These are phyloP conservation scores for Iselma pallidipennis DNA, from an alignment of 2,888 invertebrate genomes.

Conservation along the genomic window DNA sequence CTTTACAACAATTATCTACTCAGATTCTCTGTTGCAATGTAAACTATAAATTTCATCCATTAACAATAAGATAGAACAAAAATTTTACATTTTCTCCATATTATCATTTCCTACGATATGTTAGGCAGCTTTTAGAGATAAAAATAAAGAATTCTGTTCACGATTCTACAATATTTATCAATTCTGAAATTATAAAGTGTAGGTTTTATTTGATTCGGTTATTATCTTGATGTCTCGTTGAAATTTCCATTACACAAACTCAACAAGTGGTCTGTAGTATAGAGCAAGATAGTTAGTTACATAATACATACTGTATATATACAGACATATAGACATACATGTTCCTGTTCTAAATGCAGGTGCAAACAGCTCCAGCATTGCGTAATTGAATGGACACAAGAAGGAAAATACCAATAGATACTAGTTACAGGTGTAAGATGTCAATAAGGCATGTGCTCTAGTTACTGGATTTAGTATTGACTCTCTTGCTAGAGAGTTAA, in stretches of 20 bases:
- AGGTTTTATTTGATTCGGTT: neutral
- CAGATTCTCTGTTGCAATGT: neutral
- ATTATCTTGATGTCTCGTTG: constrained; percentile 1
- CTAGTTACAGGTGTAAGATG: constrained; percentile 32
- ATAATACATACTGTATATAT: neutral
- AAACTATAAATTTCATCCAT: neutral
- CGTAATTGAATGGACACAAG: constrained; percentile 20
- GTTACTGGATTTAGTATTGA: constrained; percentile 28
- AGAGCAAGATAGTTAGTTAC: constrained; percentile 19
- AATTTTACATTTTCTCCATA: too few relatives aligned
- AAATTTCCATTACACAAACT: neutral
- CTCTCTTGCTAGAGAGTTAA: constrained; percentile 1
- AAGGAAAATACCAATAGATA: constrained; percentile 16
- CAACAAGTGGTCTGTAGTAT: neutral
- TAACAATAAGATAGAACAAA: too few relatives aligned
- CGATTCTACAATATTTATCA: neutral
- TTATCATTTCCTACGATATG: too few relatives aligned
- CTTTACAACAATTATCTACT: neutral
- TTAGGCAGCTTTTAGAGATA: too few relatives aligned
- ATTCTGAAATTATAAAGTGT: neutral
- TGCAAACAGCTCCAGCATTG: constrained; percentile 25
- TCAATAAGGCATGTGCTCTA: constrained; percentile 32
- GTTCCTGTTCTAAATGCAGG: constrained; percentile 29
- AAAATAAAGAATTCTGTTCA: too few relatives aligned
- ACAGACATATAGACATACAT: neutral